These are phyloP conservation scores for Hippocampus abdominalis DNA, from an alignment of 2,113 vertebrate species.

Conservation along the genomic window DNA sequence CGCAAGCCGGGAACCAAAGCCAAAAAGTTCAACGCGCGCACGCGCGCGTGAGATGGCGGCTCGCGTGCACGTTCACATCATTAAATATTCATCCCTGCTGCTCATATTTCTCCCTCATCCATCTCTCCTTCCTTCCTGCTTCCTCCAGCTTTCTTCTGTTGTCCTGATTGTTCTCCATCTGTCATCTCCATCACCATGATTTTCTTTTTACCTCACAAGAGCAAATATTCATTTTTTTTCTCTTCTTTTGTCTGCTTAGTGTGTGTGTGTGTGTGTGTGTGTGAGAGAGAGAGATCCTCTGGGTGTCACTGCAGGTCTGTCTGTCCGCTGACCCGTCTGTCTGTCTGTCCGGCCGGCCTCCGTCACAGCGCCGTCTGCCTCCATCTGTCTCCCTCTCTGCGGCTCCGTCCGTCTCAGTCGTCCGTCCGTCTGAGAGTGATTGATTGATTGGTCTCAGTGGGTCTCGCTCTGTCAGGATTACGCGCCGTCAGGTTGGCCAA, in stretches of 20 bases:
- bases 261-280: slow-evolving; percentile 1
- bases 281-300: slow-evolving; percentile 30
- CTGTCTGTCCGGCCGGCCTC: not conserved
- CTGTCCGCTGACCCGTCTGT: slow-evolving; percentile 9
- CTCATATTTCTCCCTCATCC: slow-evolving; percentile 59
- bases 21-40: not conserved
- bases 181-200: not conserved
- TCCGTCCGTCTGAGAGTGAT: not conserved
- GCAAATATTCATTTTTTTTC: not conserved
- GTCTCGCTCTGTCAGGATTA: slow-evolving; percentile 54
- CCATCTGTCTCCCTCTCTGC: slow-evolving; percentile 4
- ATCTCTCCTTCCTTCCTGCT: slow-evolving; percentile 36
- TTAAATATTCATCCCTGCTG: slow-evolving; percentile 74
- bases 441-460: not conserved
- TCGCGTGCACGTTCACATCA: slow-evolving; percentile 65
- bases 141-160: slow-evolving; percentile 5
- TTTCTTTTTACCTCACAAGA: not conserved
- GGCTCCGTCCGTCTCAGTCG: not conserved
- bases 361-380: not conserved
- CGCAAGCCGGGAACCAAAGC: not conserved
- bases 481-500: slow-evolving; percentile 64
- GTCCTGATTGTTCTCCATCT: not conserved
- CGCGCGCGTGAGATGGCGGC: slow-evolving; percentile 22
- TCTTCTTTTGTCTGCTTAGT: not conserved
- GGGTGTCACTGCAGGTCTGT: slow-evolving; percentile 63